These are phyloP conservation scores for Cactoblastis cactorum DNA, from an alignment of 2,888 invertebrate species.

Conservation along the genomic window DNA sequence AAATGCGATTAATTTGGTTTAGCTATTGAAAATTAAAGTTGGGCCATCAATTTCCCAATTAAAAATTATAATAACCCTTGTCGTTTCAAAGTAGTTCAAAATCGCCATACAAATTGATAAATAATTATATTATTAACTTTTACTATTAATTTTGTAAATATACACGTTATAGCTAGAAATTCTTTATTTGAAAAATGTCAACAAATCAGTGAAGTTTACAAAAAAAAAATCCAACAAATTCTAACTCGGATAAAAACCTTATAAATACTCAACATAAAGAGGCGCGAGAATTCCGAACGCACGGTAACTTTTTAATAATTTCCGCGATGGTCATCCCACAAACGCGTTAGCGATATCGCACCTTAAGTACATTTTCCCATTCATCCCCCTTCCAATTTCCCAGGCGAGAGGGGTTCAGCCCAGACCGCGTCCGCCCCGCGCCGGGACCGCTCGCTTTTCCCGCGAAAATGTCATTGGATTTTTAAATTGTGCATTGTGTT, in stretches of 20 bases:
- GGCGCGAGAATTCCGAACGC: background rate
- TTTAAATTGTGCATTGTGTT: conserved; percentile 36
- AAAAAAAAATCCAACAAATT: background rate
- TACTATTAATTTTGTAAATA: no score
- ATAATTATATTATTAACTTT: no score
- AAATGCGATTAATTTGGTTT: no score
- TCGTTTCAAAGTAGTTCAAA: no score
- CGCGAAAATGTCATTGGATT: conserved; percentile 28
- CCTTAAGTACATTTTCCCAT: background rate
- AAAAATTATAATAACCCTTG: no score
- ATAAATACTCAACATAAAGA: background rate
- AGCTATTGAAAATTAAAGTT: no score
- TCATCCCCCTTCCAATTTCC: conserved; percentile 12
- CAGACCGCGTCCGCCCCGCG: conserved; percentile 45
- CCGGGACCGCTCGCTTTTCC: conserved; percentile 34
- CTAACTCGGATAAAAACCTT: background rate
- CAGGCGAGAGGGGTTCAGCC: conserved; percentile 23
- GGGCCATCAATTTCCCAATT: no score
- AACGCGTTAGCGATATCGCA: background rate
- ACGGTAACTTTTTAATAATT: background rate
- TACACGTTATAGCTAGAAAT: no score
- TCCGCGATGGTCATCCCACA: background rate
- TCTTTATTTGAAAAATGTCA: no score
- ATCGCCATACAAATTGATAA: no score
- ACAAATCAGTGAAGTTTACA: background rate